phyloP scores from a whole-genome alignment of 2,888 invertebrate species.

The Aradus depressus region DNA sequence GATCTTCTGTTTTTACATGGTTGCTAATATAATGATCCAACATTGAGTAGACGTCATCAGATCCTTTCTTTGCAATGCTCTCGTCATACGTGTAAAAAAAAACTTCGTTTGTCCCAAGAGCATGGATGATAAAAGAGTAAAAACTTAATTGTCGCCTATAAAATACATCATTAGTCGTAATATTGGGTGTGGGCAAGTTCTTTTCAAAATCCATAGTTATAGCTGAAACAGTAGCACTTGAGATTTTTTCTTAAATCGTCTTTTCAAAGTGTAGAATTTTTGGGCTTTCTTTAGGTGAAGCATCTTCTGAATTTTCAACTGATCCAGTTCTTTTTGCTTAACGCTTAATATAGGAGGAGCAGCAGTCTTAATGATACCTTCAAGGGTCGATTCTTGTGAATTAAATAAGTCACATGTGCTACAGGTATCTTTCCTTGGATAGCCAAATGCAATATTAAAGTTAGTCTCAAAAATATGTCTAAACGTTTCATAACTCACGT shows the following conservation, averaged over 20 bases:
- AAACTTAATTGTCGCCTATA: conserved; percentile 18
- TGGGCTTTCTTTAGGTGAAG: conserved; percentile 14
- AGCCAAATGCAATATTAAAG: conserved; percentile 8
- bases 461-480: conserved; percentile 5
- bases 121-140: conserved; percentile 21
- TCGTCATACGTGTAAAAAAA: conserved; percentile 21
- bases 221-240: conserved; percentile 7
- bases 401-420: conserved; percentile 6
- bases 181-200: too few relatives aligned
- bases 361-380: neutral
- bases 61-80: conserved; percentile 20
- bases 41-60: conserved; percentile 21
- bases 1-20: conserved; percentile 1
- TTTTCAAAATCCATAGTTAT: conserved; percentile 23
- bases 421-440: conserved; percentile 8
- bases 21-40: conserved; percentile 16
- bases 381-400: neutral
- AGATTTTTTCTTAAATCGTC: conserved; percentile 9
- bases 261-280: conserved; percentile 18
- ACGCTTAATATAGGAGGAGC: neutral
- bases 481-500: too few relatives aligned
- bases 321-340: conserved; percentile 6
- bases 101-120: conserved; percentile 2
- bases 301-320: neutral
- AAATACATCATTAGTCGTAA: conserved; percentile 25